phyloP scores from a whole-genome alignment of 2,888 invertebrate genomes.

The Coenonympha glycerion region DNA sequence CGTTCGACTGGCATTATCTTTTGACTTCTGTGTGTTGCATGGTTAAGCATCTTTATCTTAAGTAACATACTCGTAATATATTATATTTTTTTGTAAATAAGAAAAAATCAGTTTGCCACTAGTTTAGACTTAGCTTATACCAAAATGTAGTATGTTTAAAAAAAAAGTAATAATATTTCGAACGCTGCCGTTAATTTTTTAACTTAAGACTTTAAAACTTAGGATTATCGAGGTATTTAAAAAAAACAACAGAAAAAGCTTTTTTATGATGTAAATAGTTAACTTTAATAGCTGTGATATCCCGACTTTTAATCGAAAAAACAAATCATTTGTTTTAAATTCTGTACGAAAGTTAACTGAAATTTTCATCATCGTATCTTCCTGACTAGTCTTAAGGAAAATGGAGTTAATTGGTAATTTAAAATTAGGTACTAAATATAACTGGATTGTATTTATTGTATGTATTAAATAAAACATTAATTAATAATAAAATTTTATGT shows the following conservation, averaged over 20 bases:
- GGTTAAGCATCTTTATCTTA: no score
- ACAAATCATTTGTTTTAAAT: constrained; percentile 16
- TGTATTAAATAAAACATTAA: constrained; percentile 42
- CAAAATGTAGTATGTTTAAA: constrained; percentile 59
- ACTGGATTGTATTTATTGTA: constrained; percentile 44
- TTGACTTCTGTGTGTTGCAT: no score
- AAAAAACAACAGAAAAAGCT: constrained; percentile 28
- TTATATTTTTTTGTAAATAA: constrained; percentile 35
- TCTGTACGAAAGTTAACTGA: constrained; percentile 33
- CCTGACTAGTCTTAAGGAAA: constrained; percentile 65
- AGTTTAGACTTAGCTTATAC: constrained; percentile 69
- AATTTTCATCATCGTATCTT: constrained; percentile 37
- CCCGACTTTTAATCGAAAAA: constrained; percentile 44
- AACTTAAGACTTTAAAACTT: constrained; percentile 13
- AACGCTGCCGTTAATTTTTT: constrained; percentile 23
- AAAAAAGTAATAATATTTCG: constrained; percentile 3
- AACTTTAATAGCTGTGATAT: constrained; percentile 72
- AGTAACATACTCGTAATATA: no score
- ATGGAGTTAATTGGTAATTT: constrained; percentile 37
- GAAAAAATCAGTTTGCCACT: constrained; percentile 57
- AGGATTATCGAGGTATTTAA: constrained; percentile 3
- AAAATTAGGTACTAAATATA: constrained; percentile 40
- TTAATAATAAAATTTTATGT: constrained; percentile 19
- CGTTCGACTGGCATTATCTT: no score
- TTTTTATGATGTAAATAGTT: constrained; percentile 52